A percentile compares a stretch with the other conserved stretches of the same genome.
Evolutionary conservation across 1,140 invertebrate species (phyloP).

Genomic region (Propsilocerus akamusi): DNA sequence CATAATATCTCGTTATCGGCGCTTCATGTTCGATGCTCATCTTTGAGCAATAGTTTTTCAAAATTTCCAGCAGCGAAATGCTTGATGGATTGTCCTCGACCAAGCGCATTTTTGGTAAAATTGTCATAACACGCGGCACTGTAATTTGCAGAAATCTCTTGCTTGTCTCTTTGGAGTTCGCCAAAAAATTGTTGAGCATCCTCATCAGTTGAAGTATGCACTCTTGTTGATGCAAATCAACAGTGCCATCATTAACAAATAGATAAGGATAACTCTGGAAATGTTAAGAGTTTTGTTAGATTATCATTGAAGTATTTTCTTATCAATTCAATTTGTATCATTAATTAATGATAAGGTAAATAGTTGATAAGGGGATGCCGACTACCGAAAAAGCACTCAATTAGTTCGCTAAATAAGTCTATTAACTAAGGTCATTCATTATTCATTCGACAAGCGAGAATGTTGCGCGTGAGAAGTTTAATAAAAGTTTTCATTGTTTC

Average conservation of each 20-base stretch:
- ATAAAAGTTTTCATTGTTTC: no score
- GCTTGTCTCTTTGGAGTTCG: constrained; percentile 89
- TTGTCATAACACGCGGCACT: constrained; percentile 82
- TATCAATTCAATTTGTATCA: background rate
- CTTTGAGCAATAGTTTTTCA: constrained; percentile 71
- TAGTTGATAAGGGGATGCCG: no score
- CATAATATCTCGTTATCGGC: constrained; percentile 64
- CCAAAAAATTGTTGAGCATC: constrained; percentile 89
- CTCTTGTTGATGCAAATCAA: constrained; percentile 83
- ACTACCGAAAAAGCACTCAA: no score
- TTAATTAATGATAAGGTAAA: no score
- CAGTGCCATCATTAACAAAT: constrained; percentile 86
- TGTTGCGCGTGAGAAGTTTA: no score
- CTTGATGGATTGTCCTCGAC: constrained; percentile 93
- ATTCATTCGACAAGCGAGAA: no score
- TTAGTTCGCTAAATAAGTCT: no score
- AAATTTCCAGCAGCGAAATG: constrained; percentile 80
- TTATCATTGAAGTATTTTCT: background rate
- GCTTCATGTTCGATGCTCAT: constrained; percentile 18
- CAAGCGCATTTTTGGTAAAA: constrained; percentile 85
- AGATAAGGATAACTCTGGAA: constrained; percentile 76
- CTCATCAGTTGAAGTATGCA: constrained; percentile 77
- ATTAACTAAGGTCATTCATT: no score
- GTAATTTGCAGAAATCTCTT: constrained; percentile 82
- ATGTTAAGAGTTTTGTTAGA: background rate